These are phyloP conservation scores for Tanypteryx hageni DNA, from an alignment of 2,888 invertebrate genomes.

Conservation along the genomic window DNA sequence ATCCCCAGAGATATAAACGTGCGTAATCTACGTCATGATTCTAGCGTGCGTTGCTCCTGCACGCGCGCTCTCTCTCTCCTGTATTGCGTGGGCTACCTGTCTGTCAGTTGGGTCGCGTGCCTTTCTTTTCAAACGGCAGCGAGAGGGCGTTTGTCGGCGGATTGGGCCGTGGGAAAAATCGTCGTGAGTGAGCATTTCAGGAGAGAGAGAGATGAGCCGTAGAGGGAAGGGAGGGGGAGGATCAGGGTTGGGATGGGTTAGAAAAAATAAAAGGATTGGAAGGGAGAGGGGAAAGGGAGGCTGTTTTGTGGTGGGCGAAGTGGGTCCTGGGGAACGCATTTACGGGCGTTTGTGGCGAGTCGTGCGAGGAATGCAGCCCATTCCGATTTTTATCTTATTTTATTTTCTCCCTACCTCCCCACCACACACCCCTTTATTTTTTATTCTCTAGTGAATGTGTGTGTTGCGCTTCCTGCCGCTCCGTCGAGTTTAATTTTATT, in stretches of 20 bases:
- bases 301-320: conserved; percentile 48
- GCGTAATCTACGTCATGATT: no score
- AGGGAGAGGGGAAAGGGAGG: neutral
- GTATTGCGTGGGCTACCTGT: no score
- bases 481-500: conserved; percentile 16
- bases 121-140: no score
- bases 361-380: conserved; percentile 45
- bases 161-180: no score
- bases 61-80: no score
- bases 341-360: conserved; percentile 41
- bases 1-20: no score
- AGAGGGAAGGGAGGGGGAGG: no score
- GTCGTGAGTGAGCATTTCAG: no score
- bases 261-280: neutral
- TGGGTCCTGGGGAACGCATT: conserved; percentile 26
- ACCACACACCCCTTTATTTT: neutral
- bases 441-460: conserved; percentile 45
- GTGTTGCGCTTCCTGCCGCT: conserved; percentile 49
- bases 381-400: conserved; percentile 16
- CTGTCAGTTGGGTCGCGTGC: no score
- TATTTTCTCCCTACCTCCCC: neutral
- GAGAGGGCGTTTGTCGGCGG: no score
- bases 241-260: neutral
- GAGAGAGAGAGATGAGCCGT: no score
- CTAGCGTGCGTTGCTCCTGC: no score